Evolutionary conservation across 2,797 vertebrate genomes (phyloP).

Genomic region (Eutrigla gurnardus): DNA sequence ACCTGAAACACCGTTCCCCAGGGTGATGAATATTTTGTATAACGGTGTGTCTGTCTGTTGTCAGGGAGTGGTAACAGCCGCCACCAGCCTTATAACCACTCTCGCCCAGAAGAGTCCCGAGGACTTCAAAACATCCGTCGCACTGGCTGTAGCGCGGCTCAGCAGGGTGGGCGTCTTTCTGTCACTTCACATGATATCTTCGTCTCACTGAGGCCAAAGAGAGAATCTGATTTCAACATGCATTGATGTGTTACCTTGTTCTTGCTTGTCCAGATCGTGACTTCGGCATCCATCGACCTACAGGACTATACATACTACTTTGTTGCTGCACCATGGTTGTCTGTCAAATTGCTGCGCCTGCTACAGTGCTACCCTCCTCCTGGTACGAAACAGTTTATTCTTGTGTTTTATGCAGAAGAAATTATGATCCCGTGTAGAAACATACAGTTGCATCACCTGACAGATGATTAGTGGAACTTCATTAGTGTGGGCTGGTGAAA

Average conservation of each 20-base stretch:
- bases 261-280: conserved; percentile 88
- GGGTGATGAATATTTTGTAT: background rate
- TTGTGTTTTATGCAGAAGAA: background rate
- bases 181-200: background rate
- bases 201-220: background rate
- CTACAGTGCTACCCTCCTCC: conserved; percentile 97
- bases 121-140: conserved; percentile 95
- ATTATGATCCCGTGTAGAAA: conserved; percentile 1
- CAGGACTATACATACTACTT: conserved; percentile 99
- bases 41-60: background rate
- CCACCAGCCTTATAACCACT: conserved; percentile 91
- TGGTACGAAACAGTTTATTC: conserved; percentile 49
- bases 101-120: conserved; percentile 94
- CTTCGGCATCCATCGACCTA: conserved; percentile 94
- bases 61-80: conserved; percentile 93
- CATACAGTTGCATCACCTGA: background rate
- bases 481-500: too few relatives aligned
- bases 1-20: background rate
- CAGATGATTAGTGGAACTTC: too few relatives aligned
- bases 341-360: conserved; percentile 93
- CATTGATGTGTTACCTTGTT: background rate
- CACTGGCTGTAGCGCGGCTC: conserved; percentile 92
- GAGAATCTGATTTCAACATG: background rate
- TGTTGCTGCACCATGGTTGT: conserved; percentile 96
- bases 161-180: conserved; percentile 86